Conservation (phyloP, 2,113 vertebrate genomes). For the Phocoena sinus region DNA sequence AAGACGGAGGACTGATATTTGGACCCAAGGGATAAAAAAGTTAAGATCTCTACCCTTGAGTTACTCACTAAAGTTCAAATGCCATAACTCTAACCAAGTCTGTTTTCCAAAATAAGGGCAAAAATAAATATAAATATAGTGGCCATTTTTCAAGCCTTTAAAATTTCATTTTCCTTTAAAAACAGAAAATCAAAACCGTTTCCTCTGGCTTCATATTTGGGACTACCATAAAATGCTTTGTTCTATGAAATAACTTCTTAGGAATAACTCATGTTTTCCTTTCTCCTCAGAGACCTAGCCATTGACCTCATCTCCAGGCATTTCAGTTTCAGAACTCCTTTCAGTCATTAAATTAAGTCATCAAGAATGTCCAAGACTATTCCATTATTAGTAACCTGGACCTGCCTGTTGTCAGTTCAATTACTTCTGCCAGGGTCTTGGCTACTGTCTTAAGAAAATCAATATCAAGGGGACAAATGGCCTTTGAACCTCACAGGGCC, state of each 20-base stretch:
- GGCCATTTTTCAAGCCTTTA: neutral
- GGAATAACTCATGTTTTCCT: constrained; percentile 15
- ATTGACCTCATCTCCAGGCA: constrained; percentile 23
- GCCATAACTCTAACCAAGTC: neutral
- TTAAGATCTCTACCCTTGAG: neutral
- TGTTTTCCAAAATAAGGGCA: neutral
- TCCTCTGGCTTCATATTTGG: neutral
- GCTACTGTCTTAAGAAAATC: constrained; percentile 56
- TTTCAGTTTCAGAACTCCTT: constrained; percentile 18
- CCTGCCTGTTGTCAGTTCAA: constrained; percentile 51
- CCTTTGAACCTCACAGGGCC: constrained; percentile 28
- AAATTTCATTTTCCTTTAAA: neutral
- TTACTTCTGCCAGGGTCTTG: constrained; percentile 46
- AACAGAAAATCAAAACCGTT: constrained; percentile 27
- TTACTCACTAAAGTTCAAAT: neutral
- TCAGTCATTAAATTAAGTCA: constrained; percentile 56
- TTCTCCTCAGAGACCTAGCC: constrained; percentile 20
- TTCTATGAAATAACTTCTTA: constrained; percentile 44
- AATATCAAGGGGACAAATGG: constrained; percentile 47
- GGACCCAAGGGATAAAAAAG: neutral
- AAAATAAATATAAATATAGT: neutral
- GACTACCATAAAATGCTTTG: constrained; percentile 1
- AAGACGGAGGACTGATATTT: neutral
- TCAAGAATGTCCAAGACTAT: constrained; percentile 47
- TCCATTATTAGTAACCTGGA: constrained; percentile 64